A percentile compares a stretch with the other conserved stretches of the same genome.
Conservation (phyloP, 2,797 vertebrate genomes). For the Cygnus olor region DNA sequence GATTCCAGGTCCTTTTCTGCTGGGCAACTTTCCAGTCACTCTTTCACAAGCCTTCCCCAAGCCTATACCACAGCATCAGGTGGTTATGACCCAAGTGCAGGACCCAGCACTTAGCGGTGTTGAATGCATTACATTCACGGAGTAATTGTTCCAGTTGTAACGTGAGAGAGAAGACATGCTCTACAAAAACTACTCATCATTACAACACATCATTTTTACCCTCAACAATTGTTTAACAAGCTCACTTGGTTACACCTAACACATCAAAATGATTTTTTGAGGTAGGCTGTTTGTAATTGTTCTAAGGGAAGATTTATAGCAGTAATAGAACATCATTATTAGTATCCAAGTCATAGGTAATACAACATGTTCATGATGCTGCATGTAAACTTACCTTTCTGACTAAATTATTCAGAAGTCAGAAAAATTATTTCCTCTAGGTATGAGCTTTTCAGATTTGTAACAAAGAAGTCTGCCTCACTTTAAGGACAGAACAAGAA, state of each 20-base stretch:
- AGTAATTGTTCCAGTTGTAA: neutral
- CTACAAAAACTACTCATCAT: neutral
- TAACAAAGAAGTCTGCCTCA: neutral
- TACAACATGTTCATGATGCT: fast-evolving
- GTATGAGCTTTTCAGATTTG: neutral
- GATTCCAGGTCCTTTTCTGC: neutral
- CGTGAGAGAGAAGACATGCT: too few relatives aligned
- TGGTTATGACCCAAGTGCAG: neutral
- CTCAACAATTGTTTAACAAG: neutral
- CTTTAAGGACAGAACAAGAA: neutral
- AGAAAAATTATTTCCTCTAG: neutral
- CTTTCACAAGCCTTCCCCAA: neutral
- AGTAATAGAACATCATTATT: neutral
- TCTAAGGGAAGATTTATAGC: neutral
- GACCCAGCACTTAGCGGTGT: neutral
- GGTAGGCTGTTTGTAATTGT: neutral
- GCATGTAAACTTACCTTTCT: neutral
- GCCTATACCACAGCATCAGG: neutral
- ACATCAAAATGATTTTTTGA: neutral
- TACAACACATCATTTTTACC: neutral
- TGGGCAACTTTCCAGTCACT: neutral
- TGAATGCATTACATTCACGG: neutral
- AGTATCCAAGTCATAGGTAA: neutral
- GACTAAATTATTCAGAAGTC: neutral
- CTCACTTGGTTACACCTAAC: neutral